These are phyloP conservation scores for Idaea straminata DNA, from an alignment of 2,888 invertebrate genomes.

Conservation along the genomic window DNA sequence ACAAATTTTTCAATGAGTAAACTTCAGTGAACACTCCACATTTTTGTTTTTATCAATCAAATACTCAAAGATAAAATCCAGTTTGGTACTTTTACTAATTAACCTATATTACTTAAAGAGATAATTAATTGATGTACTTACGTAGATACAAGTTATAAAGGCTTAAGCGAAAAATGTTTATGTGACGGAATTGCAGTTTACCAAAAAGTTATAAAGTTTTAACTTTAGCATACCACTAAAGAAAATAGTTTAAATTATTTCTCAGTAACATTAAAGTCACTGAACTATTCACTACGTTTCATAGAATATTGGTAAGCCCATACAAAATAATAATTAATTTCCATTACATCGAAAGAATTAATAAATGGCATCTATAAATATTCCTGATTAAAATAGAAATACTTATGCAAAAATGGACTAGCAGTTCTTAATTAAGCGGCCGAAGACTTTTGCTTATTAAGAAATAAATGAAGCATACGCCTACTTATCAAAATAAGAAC, in stretches of 20 bases:
- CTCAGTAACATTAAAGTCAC: not conserved
- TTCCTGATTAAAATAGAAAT: constrained; percentile 61
- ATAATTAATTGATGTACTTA: too few species aligned
- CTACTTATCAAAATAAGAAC: constrained; percentile 12
- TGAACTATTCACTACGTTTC: not conserved
- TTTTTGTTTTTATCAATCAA: constrained; percentile 57
- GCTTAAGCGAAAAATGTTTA: not conserved
- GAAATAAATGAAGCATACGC: constrained; percentile 66
- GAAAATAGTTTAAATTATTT: not conserved
- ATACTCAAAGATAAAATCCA: constrained; percentile 63
- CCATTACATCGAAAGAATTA: constrained; percentile 37
- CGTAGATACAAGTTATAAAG: too few species aligned
- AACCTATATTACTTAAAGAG: constrained; percentile 22
- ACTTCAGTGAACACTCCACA: constrained; percentile 53
- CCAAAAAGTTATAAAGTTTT: not conserved
- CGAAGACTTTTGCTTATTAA: constrained; percentile 60
- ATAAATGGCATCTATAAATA: constrained; percentile 56
- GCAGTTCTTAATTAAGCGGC: constrained; percentile 67
- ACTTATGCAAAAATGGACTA: constrained; percentile 24
- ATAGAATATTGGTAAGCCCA: constrained; percentile 8
- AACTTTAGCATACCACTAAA: not conserved
- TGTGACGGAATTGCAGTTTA: not conserved
- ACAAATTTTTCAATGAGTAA: constrained; percentile 71
- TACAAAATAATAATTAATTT: constrained; percentile 45
- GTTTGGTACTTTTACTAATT: constrained; percentile 44